These are phyloP conservation scores for Dipodomys stephensi DNA, from an alignment of 2,113 vertebrate genomes.

Conservation along the genomic window DNA sequence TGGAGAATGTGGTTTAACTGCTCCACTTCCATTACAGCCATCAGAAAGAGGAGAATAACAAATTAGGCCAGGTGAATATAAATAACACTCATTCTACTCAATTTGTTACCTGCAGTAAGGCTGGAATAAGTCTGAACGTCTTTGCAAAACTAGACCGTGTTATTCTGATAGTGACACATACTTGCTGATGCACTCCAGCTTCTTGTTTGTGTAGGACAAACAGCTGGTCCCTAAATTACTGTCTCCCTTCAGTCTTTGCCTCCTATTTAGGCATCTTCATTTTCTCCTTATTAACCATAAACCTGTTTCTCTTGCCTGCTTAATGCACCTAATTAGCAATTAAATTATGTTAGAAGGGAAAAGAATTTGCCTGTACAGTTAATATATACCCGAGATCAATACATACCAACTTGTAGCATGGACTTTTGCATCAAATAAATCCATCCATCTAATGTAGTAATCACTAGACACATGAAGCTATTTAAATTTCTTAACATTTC, in stretches of 20 bases:
- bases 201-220: not conserved
- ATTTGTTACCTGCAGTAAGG: slow-evolving; percentile 35
- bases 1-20: slow-evolving; percentile 67
- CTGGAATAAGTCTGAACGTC: slow-evolving; percentile 22
- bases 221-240: slow-evolving; percentile 12
- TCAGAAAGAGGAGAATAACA: slow-evolving; percentile 66
- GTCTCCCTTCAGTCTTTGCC: not conserved
- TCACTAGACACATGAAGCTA: not conserved
- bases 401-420: not conserved
- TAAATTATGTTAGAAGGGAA: slow-evolving; percentile 26
- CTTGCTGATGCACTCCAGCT: not conserved
- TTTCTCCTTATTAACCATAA: not conserved
- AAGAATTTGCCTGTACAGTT: not conserved
- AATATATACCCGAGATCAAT: not conserved
- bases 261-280: not conserved
- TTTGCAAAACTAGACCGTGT: slow-evolving; percentile 29
- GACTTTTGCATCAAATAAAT: slow-evolving; percentile 24
- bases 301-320: not conserved
- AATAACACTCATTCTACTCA: slow-evolving; percentile 71
- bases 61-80: slow-evolving; percentile 75
- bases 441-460: not conserved
- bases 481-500: not conserved
- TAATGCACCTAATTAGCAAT: not conserved
- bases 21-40: slow-evolving; percentile 64
- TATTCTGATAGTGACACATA: not conserved